A percentile compares a stretch with the other conserved stretches of the same genome.
phyloP scores from a whole-genome alignment of 2,888 invertebrate species.

The Lordiphosa andalusiaca region DNA sequence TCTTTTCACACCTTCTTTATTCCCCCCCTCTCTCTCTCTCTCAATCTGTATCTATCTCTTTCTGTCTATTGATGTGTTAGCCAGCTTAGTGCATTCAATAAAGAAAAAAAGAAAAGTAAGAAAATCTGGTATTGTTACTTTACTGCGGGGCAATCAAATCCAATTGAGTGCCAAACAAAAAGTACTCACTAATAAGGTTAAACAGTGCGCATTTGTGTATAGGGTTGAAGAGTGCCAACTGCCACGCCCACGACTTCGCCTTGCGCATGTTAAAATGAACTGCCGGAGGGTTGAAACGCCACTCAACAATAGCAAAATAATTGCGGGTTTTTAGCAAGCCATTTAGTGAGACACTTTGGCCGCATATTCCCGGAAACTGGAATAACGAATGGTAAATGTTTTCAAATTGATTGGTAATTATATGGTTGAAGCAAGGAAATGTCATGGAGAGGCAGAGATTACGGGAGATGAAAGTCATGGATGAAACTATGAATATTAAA shows the following conservation, averaged over 20 bases:
- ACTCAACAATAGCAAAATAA: slow-evolving; percentile 58
- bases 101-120: slow-evolving; percentile 44
- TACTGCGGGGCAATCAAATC: slow-evolving; percentile 49
- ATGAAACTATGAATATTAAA: no score
- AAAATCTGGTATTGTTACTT: slow-evolving; percentile 6
- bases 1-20: slow-evolving; percentile 11
- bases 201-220: slow-evolving; percentile 40
- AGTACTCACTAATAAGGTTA: slow-evolving; percentile 58
- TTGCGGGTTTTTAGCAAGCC: slow-evolving; percentile 65
- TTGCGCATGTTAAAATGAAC: slow-evolving; percentile 24
- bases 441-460: no score
- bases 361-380: slow-evolving; percentile 8
- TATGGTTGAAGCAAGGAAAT: slow-evolving; percentile 13
- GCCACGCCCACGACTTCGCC: slow-evolving; percentile 20
- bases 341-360: slow-evolving; percentile 53
- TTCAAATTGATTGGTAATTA: slow-evolving; percentile 36
- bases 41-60: slow-evolving; percentile 1
- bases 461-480: no score
- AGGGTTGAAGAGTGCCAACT: slow-evolving; percentile 44
- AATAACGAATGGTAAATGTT: slow-evolving; percentile 33
- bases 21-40: neutral
- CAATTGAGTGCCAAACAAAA: slow-evolving; percentile 57
- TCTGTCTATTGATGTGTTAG: slow-evolving; percentile 37
- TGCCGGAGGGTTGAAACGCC: slow-evolving; percentile 28
- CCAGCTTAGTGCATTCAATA: slow-evolving; percentile 59